Evolutionary conservation across 1,140 invertebrate species (phyloP).

Genomic region (Oppia nitens): DNA sequence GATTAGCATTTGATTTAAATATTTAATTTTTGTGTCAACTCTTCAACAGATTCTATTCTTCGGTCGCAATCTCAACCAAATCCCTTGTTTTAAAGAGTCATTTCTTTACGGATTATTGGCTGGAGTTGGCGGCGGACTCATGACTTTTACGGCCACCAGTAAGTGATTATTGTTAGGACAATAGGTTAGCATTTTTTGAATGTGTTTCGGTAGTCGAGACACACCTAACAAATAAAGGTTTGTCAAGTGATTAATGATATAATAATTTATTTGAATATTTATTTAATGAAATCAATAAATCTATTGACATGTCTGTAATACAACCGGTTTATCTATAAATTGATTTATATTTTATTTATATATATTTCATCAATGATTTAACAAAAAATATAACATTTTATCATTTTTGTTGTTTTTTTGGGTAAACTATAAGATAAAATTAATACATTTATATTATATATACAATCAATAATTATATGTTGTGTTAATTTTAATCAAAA

Average conservation of each 20-base stretch:
- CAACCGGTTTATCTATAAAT: neutral
- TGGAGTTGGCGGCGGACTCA: slow-evolving; percentile 6
- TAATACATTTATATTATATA: too few species aligned
- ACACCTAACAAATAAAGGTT: too few species aligned
- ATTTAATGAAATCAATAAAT: neutral
- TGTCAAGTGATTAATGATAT: neutral
- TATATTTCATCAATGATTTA: too few species aligned
- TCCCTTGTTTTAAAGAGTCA: slow-evolving; percentile 11
- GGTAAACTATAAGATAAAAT: too few species aligned
- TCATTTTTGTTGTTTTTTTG: too few species aligned
- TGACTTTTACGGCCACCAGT: slow-evolving; percentile 10
- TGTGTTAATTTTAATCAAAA: too few species aligned
- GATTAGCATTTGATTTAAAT: neutral
- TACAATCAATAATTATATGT: too few species aligned
- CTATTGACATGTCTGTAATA: too few species aligned
- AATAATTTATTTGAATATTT: neutral
- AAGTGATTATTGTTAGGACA: too few species aligned
- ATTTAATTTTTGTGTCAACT: neutral
- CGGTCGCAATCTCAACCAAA: slow-evolving; percentile 4
- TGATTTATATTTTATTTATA: neutral
- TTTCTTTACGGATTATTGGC: slow-evolving; percentile 5
- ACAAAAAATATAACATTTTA: too few species aligned
- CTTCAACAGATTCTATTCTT: neutral
- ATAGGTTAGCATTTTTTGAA: too few species aligned
- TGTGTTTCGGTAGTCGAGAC: too few species aligned